phyloP scores from a whole-genome alignment of 2,888 invertebrate species.

The Eupithecia subfuscata region DNA sequence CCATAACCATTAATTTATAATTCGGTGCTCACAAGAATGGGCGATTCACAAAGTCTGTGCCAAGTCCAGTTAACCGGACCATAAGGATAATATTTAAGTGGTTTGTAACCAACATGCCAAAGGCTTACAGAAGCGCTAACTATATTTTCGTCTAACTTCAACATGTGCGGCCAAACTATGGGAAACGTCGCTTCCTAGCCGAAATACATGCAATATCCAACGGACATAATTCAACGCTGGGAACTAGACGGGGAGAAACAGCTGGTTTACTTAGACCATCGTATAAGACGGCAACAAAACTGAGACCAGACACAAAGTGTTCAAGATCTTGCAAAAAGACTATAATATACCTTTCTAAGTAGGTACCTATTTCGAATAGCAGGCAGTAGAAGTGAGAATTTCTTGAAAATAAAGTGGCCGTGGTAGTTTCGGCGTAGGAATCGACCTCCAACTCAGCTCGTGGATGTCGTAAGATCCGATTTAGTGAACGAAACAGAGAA shows the following conservation, averaged over 20 bases:
- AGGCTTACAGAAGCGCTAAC: conserved; percentile 20
- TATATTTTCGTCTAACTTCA: conserved; percentile 30
- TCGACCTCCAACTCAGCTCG: too few relatives aligned
- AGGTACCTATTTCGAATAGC: too few relatives aligned
- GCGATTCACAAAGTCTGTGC: conserved; percentile 8
- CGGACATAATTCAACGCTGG: conserved; percentile 47
- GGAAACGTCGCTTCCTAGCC: conserved; percentile 40
- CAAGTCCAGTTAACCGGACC: conserved; percentile 10
- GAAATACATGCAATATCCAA: conserved; percentile 47
- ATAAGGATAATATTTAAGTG: conserved; percentile 13
- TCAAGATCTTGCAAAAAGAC: background rate
- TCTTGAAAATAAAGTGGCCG: too few relatives aligned
- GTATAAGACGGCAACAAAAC: background rate
- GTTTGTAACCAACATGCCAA: conserved; percentile 13
- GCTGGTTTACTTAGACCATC: conserved; percentile 10
- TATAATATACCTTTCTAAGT: too few relatives aligned
- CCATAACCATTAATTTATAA: conserved; percentile 1
- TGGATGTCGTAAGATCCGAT: too few relatives aligned
- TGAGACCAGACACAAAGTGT: background rate
- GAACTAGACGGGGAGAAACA: conserved; percentile 33
- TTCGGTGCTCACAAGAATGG: conserved; percentile 9
- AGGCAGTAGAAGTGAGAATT: too few relatives aligned
- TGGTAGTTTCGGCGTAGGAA: too few relatives aligned
- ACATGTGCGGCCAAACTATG: conserved; percentile 31
- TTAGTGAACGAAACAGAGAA: too few relatives aligned